phyloP scores from a whole-genome alignment of 1,140 invertebrate species.

The Reticulitermes speratus region DNA sequence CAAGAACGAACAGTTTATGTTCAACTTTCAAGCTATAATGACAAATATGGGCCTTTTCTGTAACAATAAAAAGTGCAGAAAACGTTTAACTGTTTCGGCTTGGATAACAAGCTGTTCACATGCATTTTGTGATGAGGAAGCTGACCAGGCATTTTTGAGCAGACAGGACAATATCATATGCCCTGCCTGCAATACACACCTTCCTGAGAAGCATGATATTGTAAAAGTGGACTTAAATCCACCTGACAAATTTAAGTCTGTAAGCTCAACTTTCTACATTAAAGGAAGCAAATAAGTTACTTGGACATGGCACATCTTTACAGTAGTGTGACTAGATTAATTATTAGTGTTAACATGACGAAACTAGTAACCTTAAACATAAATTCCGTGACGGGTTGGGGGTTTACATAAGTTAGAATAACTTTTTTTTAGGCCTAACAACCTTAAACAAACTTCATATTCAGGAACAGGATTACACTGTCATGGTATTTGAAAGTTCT shows the following conservation, averaged over 20 bases:
- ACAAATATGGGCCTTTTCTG: slow-evolving; percentile 41
- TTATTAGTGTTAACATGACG: too few relatives aligned
- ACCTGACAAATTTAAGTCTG: slow-evolving; percentile 49
- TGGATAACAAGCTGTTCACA: slow-evolving; percentile 58
- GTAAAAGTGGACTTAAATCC: slow-evolving; percentile 54
- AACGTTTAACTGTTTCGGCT: slow-evolving; percentile 44
- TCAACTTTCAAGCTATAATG: neutral
- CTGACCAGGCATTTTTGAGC: slow-evolving; percentile 47
- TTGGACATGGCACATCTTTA: too few relatives aligned
- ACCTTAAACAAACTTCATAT: too few relatives aligned
- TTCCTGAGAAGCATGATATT: slow-evolving; percentile 53
- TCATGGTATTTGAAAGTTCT: too few relatives aligned
- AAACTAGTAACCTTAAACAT: too few relatives aligned
- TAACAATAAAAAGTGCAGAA: slow-evolving; percentile 54
- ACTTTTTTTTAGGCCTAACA: too few relatives aligned
- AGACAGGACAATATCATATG: slow-evolving; percentile 49
- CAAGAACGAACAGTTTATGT: too few relatives aligned
- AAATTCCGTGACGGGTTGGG: too few relatives aligned
- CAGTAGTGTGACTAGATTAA: too few relatives aligned
- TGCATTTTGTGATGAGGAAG: slow-evolving; percentile 55
- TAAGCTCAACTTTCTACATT: neutral
- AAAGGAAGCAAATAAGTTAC: too few relatives aligned
- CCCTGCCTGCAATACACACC: slow-evolving; percentile 51
- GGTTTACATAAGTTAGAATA: too few relatives aligned
- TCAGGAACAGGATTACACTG: too few relatives aligned